phyloP scores from a whole-genome alignment of 2,797 vertebrate genomes.

The Gadopsis marmoratus region DNA sequence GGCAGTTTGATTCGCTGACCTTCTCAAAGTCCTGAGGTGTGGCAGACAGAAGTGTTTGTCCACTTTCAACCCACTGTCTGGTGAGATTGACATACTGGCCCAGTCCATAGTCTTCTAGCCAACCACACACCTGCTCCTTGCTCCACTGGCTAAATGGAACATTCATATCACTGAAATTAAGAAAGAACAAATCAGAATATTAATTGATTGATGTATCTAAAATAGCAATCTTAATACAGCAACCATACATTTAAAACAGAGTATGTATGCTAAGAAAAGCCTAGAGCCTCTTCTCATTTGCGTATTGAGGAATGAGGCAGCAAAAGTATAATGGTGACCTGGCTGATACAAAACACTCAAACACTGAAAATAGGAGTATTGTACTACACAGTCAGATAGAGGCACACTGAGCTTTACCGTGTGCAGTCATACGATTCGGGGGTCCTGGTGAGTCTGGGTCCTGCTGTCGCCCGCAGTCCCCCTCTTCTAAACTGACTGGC shows the following conservation, averaged over 20 bases:
- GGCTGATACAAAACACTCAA: not conserved
- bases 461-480: constrained; percentile 94
- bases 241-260: not conserved
- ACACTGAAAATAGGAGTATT: not conserved
- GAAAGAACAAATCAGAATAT: not conserved
- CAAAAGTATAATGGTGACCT: not conserved
- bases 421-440: constrained; percentile 85
- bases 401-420: constrained; percentile 69
- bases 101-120: constrained; percentile 96
- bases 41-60: constrained; percentile 93
- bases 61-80: constrained; percentile 94
- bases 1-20: constrained; percentile 78
- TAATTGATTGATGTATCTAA: not conserved
- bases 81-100: constrained; percentile 95
- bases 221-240: not conserved
- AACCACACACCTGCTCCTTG: constrained; percentile 94
- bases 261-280: not conserved
- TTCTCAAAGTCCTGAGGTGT: constrained; percentile 97
- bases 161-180: constrained; percentile 86
- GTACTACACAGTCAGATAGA: not conserved
- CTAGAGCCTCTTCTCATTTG: not conserved
- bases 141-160: constrained; percentile 95
- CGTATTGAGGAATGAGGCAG: not conserved
- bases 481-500: constrained; percentile 92
- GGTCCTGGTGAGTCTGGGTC: constrained; percentile 92